A percentile compares a stretch with the other conserved stretches of the same genome.
Conservation (phyloP, 2,888 invertebrate genomes). For the Horisme vitalbata region DNA sequence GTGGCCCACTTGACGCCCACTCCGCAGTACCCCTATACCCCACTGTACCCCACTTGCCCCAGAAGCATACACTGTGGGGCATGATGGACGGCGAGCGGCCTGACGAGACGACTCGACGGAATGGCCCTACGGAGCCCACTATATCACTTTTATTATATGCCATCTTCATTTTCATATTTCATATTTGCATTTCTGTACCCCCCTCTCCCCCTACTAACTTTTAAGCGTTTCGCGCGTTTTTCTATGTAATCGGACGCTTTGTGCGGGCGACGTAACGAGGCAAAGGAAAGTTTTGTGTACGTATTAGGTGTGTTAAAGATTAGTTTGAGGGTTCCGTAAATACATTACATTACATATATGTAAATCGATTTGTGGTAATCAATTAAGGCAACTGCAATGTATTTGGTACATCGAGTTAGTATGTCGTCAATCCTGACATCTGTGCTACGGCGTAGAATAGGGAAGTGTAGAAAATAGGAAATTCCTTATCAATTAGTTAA, state of each 20-base stretch:
- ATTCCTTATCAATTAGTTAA: no score
- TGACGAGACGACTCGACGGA: constrained; percentile 89
- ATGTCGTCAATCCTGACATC: no score
- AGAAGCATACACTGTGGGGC: constrained; percentile 80
- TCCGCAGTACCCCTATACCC: constrained; percentile 9
- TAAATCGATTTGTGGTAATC: no score
- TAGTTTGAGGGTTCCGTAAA: constrained; percentile 40
- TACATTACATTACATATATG: no score
- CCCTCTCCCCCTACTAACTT: constrained; percentile 42
- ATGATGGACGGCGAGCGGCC: constrained; percentile 89
- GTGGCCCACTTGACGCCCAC: constrained; percentile 48
- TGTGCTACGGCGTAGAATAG: no score
- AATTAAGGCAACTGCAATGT: no score
- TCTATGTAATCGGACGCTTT: constrained; percentile 74
- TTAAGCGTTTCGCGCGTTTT: constrained; percentile 76
- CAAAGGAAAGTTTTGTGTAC: constrained; percentile 58
- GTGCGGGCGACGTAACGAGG: constrained; percentile 58
- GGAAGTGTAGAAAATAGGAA: no score
- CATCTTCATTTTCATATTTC: constrained; percentile 87
- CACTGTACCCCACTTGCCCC: constrained; percentile 30
- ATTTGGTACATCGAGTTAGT: no score
- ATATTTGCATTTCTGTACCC: constrained; percentile 80
- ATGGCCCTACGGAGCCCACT: constrained; percentile 90
- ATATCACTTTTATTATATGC: constrained; percentile 91
- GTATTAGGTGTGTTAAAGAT: constrained; percentile 29